Conservation (phyloP, 2,888 invertebrate species). For the Agapetus fuscipes region DNA sequence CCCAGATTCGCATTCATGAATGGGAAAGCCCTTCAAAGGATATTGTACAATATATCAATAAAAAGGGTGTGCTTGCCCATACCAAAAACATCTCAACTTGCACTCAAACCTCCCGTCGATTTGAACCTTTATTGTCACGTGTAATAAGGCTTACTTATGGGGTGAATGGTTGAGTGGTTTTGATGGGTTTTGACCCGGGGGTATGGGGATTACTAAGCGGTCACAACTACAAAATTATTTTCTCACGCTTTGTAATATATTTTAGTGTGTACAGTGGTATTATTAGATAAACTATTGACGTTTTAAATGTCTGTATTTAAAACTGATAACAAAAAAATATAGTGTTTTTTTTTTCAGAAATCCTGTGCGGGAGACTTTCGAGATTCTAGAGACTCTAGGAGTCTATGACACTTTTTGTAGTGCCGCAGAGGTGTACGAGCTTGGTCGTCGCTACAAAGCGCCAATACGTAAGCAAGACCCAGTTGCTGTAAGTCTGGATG, state of each 20-base stretch:
- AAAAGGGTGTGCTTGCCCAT: conserved; percentile 15
- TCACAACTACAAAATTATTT: conserved; percentile 14
- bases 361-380: too few relatives aligned
- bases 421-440: too few relatives aligned
- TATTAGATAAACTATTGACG: background rate
- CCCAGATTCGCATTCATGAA: conserved; percentile 19
- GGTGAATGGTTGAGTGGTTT: background rate
- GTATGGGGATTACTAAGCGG: conserved; percentile 10
- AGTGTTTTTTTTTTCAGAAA: too few relatives aligned
- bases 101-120: background rate
- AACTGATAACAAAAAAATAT: too few relatives aligned
- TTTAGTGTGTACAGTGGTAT: too few relatives aligned
- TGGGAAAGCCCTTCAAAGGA: conserved; percentile 18
- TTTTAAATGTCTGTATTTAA: too few relatives aligned
- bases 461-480: too few relatives aligned
- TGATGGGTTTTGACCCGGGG: too few relatives aligned
- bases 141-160: background rate
- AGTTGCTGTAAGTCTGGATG: too few relatives aligned
- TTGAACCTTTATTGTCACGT: background rate
- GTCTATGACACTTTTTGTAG: too few relatives aligned
- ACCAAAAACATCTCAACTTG: background rate
- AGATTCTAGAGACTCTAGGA: too few relatives aligned
- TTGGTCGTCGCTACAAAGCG: too few relatives aligned
- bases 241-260: conserved; percentile 19
- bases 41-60: conserved; percentile 21